Conservation (phyloP, 2,113 vertebrate species). For the Calidris pygmaea region DNA sequence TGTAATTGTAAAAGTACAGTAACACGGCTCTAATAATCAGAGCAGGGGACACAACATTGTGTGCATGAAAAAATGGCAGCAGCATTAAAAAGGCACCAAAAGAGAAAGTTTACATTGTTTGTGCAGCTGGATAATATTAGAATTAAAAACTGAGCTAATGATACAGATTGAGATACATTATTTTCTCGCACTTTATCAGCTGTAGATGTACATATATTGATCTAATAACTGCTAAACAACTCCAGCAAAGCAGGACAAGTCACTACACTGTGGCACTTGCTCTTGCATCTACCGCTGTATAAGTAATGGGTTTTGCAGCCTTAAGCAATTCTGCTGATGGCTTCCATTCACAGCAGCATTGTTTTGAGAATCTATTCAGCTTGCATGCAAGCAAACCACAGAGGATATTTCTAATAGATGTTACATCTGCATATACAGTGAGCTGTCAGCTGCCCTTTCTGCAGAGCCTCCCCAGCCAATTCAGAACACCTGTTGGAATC, state of each 20-base stretch:
- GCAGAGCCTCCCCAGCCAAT: constrained; percentile 41
- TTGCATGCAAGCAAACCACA: constrained; percentile 33
- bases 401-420: constrained; percentile 24
- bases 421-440: constrained; percentile 24
- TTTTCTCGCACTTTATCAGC: neutral
- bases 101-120: neutral
- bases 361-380: constrained; percentile 1
- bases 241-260: constrained; percentile 23
- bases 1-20: constrained; percentile 5
- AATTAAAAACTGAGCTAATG: neutral
- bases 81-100: neutral
- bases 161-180: neutral
- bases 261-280: neutral
- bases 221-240: neutral
- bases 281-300: neutral
- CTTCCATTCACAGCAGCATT: constrained; percentile 7
- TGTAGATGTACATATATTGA: neutral
- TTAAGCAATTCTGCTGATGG: constrained; percentile 29
- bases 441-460: constrained; percentile 33
- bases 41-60: neutral
- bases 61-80: neutral
- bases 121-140: neutral
- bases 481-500: constrained; percentile 38
- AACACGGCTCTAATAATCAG: neutral
- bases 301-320: constrained; percentile 48